Evolutionary conservation across 1,140 invertebrate genomes (phyloP).

Genomic region (Diplogasteroides magnus): DNA sequence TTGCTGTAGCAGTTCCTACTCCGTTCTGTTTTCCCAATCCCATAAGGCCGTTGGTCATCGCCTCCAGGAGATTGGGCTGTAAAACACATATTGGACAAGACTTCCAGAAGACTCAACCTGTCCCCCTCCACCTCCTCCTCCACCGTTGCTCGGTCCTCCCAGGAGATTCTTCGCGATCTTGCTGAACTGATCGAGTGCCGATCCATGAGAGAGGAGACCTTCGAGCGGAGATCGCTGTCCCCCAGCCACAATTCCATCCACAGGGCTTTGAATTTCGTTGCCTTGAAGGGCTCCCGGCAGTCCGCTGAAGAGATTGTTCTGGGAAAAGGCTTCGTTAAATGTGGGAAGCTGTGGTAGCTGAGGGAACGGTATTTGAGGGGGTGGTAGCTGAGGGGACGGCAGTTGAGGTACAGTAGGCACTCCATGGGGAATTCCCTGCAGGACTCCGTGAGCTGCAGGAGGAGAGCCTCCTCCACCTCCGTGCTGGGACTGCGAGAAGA

Average conservation of each 20-base stretch:
- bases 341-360: not conserved
- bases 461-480: too few relatives aligned
- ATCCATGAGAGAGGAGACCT: slow-evolving; percentile 28
- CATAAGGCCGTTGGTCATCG: slow-evolving; percentile 24
- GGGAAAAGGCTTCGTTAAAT: too few relatives aligned
- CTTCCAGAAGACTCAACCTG: not conserved
- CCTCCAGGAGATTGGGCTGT: slow-evolving; percentile 17
- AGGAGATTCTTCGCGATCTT: slow-evolving; percentile 46
- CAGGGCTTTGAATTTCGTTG: slow-evolving; percentile 35
- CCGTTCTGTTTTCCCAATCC: not conserved
- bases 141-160: slow-evolving; percentile 17
- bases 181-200: slow-evolving; percentile 41
- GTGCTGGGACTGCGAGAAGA: slow-evolving; percentile 40
- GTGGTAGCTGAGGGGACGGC: not conserved
- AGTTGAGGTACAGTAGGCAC: slow-evolving; percentile 13
- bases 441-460: slow-evolving; percentile 20
- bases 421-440: not conserved
- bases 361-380: slow-evolving; percentile 7
- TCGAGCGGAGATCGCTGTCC: slow-evolving; percentile 9
- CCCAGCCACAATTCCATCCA: slow-evolving; percentile 20
- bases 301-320: slow-evolving; percentile 12
- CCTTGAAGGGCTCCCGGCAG: slow-evolving; percentile 7
- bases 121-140: slow-evolving; percentile 4
- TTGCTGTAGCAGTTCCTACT: not conserved
- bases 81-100: not conserved